Base-by-base conservation (phyloP, 2,113 vertebrate species). In the Xenopus tropicalis region DNA sequence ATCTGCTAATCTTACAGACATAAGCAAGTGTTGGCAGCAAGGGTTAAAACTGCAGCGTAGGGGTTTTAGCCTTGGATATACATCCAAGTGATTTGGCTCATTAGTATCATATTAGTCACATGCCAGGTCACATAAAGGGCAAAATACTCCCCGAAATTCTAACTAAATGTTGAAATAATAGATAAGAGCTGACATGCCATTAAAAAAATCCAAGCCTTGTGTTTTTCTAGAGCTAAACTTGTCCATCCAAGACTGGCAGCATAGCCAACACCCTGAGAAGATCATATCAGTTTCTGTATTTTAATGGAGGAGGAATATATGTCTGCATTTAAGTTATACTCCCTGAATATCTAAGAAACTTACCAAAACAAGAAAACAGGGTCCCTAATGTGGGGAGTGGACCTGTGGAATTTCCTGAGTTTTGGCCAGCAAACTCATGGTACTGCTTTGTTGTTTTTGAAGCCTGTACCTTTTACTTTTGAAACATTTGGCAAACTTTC, bases 351-450 rank as follows among this genome's bases (percentile, higher is more conserved):
- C 69, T 37, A 61, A 66, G 79, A 46, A 78, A 56, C 63, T 62
- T 71, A 81, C 68, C 76, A 74, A 82, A 82, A 84, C 46, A 75
- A 72, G 66, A 56, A 77, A 85, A 70, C 64, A 71, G 82, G 80
- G 66, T 72, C 77, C 78, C 74, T 79, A 62, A 59, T 66, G 65
- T 72, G 70, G 79, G 78, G 79, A 82, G 72, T 80, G 73, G 82
- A 82, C 54, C 54, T 77, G 77, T 81, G 74, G 71, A 72, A 79
- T 84, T 72, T 80, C 82, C 82, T 81, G 77, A 73, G 57, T 67
- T 83, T 80, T 79, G 79, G 79, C 80, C 79, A 62, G 58, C 73
- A 66, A 70, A 54, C 37, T 78, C 77, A 80, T 79, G 4, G 5
- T 57, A 68, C 78, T 43, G 3, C 46, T 48, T 48, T 17, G 12